Conservation (phyloP, 2,888 invertebrate genomes). For the Drosophila sordidula region DNA sequence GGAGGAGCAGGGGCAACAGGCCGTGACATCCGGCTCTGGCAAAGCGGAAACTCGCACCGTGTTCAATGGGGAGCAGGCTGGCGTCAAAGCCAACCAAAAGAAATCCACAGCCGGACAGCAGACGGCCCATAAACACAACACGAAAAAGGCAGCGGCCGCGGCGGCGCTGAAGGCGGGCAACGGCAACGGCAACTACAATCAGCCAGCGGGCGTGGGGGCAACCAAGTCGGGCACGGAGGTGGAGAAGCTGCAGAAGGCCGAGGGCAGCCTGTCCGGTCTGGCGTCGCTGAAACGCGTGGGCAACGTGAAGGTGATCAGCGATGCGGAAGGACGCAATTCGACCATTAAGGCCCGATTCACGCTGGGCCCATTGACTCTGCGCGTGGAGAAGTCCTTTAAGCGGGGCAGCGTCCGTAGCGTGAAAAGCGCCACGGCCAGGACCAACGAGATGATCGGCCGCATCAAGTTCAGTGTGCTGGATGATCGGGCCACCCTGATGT, state of each 20-base stretch:
- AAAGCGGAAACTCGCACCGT: conserved; percentile 71
- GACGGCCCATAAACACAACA: conserved; percentile 76
- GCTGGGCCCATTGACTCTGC: conserved; percentile 91
- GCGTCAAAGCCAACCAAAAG: conserved; percentile 67
- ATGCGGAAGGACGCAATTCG: conserved; percentile 89
- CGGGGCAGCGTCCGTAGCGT: conserved; percentile 92
- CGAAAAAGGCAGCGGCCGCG: conserved; percentile 66
- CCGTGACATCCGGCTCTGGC: conserved; percentile 40
- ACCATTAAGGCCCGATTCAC: conserved; percentile 93
- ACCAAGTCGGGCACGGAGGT: conserved; percentile 60
- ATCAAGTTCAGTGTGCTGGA: conserved; percentile 91
- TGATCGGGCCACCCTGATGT: conserved; percentile 92
- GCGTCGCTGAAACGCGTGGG: conserved; percentile 92
- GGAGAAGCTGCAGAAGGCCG: conserved; percentile 86
- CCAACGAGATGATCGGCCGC: conserved; percentile 93
- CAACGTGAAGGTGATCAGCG: conserved; percentile 92
- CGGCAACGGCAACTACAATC: conserved; percentile 65
- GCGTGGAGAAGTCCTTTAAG: conserved; percentile 88
- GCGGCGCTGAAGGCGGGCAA: conserved; percentile 82
- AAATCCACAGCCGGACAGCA: conserved; percentile 59
- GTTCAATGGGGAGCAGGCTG: conserved; percentile 49
- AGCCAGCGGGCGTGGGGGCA: conserved; percentile 58
- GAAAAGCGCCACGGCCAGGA: conserved; percentile 94
- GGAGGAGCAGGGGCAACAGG: conserved; percentile 29
- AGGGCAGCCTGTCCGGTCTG: conserved; percentile 92